Percentiles rank a stretch among this genome's conserved stretches.
Evolutionary conservation across 2,113 vertebrate genomes (phyloP).

Genomic region (Scomber colias): DNA sequence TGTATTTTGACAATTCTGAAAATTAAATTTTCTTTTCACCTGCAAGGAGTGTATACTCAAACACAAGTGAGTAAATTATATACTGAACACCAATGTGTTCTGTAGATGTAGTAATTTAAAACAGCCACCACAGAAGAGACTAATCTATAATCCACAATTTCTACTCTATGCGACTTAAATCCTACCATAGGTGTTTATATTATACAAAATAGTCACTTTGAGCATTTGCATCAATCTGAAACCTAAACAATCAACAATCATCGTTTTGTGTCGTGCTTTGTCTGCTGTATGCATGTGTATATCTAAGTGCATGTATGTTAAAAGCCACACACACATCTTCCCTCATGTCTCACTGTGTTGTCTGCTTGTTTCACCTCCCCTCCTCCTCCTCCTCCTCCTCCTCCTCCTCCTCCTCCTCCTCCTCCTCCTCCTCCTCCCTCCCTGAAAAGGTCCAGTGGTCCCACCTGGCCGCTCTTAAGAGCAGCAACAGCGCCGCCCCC

Average conservation of each 20-base stretch:
- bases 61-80: too few species aligned
- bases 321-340: slow-evolving; percentile 67
- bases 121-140: neutral
- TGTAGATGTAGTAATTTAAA: neutral
- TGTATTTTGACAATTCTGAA: too few species aligned
- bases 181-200: neutral
- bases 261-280: slow-evolving; percentile 35
- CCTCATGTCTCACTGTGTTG: slow-evolving; percentile 78
- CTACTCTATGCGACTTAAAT: neutral
- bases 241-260: neutral
- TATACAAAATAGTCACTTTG: neutral
- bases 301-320: slow-evolving; percentile 47
- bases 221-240: neutral
- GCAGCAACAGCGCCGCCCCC: slow-evolving; percentile 85
- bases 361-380: slow-evolving; percentile 75
- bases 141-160: neutral
- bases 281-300: slow-evolving; percentile 54
- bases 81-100: too few species aligned
- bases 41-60: neutral
- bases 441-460: slow-evolving; percentile 97
- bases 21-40: too few species aligned
- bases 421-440: slow-evolving; percentile 84
- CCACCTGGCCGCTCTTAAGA: slow-evolving; percentile 99
- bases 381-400: slow-evolving; percentile 65
- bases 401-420: slow-evolving; percentile 81